Evolutionary conservation across 2,113 vertebrate species (phyloP).

Genomic region (Rallus limicola): DNA sequence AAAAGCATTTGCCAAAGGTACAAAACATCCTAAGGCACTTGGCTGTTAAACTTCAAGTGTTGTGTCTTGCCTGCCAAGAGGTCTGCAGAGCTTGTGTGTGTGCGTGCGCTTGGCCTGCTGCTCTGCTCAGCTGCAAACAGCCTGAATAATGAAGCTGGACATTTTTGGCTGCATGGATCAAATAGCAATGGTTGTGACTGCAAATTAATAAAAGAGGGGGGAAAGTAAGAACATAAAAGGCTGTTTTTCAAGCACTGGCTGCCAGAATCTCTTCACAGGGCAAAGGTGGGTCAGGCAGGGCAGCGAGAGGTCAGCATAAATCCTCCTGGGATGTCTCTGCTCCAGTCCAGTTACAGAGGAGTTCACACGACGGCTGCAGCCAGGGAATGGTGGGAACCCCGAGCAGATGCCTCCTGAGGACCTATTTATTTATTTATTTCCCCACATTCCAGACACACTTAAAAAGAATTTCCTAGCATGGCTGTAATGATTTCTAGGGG

Average conservation of each 20-base stretch:
- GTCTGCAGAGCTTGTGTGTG: not conserved
- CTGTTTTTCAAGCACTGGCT: slow-evolving; percentile 1
- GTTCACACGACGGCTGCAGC: not conserved
- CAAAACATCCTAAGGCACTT: not conserved
- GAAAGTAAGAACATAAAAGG: slow-evolving; percentile 17
- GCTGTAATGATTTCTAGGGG: not conserved
- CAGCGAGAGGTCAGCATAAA: not conserved
- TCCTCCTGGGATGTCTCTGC: not conserved
- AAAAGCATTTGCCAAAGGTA: not conserved
- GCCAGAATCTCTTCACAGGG: slow-evolving; percentile 9
- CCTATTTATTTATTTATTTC: not conserved
- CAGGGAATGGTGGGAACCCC: not conserved
- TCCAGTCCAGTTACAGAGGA: not conserved
- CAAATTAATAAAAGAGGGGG: not conserved
- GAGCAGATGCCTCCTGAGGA: not conserved
- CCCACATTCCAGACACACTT: not conserved
- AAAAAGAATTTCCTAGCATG: not conserved
- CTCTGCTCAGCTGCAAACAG: slow-evolving; percentile 6
- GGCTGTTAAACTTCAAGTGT: not conserved
- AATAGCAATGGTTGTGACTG: not conserved
- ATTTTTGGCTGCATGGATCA: not conserved
- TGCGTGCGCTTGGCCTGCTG: not conserved
- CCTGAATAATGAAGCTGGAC: not conserved
- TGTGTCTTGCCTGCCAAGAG: not conserved
- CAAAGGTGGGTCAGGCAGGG: slow-evolving; percentile 34